Base-by-base conservation (phyloP, 2,888 invertebrate genomes). In the Pachycephus smyrnensis region DNA sequence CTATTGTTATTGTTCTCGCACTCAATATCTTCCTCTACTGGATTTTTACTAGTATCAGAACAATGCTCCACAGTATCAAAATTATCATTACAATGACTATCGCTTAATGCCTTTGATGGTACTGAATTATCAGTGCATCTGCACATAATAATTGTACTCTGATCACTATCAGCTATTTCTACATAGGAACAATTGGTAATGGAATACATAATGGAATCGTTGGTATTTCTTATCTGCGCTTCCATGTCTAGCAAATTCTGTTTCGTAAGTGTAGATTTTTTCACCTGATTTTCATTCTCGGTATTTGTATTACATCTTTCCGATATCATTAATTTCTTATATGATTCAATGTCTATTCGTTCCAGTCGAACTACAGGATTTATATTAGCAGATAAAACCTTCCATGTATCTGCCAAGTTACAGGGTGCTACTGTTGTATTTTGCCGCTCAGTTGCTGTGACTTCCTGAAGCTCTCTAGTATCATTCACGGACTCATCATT, bases 141-240 rank as follows among this genome's bases (percentile, higher is more conserved):
- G 33, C 33, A 83, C 31, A 87, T 82, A 2, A 87, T 73, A 73
- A 87, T 80, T 4, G 87, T 86, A 68, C 83, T 87, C 12, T 78
- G 77, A 79, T 86, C 81, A 75, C 86, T 88, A 36, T 84, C 84
- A 55, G 6, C 23, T 23, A 23, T 9, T 23, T 55, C 23, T 55
- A 9, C 55, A 23, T 23, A 55, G 23, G 23, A 55, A 55, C 55
- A 55, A 2, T 55, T 23, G 9, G 23, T 55, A 23, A 23, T 23
- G 23, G 55, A 1, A 23, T 55, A 1, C 55, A 9, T 55, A 55
- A 55, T 9, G 23, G 3, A 9, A 55, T 6, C 23, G 23, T 9
- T 55, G 55, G 23, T 23, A 55, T 23, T 55, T 23, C 9, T 9
- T 23, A 55, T 55, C 23, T 9, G 55, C 2, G 23, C 23, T 23